Conservation (phyloP, 2,888 invertebrate species). For the Pharmacophagus antenor region DNA sequence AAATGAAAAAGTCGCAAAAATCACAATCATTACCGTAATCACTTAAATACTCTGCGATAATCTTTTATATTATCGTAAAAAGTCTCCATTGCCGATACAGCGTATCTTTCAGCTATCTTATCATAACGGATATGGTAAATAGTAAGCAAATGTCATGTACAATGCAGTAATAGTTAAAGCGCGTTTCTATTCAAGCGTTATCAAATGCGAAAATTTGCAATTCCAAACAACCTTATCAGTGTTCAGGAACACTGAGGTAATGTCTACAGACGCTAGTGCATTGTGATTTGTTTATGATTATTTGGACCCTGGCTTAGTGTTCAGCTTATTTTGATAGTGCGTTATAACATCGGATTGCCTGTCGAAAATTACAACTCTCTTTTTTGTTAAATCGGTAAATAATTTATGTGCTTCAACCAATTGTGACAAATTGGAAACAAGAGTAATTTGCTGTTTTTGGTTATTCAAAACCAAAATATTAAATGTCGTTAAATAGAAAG, state of each 20-base stretch:
- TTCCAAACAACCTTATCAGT: constrained; percentile 47
- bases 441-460: no score
- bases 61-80: constrained; percentile 46
- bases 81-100: constrained; percentile 40
- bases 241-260: constrained; percentile 2
- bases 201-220: constrained; percentile 45
- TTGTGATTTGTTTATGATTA: not conserved
- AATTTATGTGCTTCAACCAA: no score
- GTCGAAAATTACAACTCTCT: no score
- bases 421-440: no score
- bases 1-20: constrained; percentile 31
- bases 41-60: constrained; percentile 43
- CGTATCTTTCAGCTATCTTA: constrained; percentile 47
- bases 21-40: constrained; percentile 34
- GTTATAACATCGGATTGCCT: no score
- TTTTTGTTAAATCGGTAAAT: no score
- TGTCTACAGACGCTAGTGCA: not conserved
- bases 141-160: constrained; percentile 39
- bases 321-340: not conserved
- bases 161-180: constrained; percentile 47
- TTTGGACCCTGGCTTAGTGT: not conserved
- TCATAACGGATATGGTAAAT: constrained; percentile 63
- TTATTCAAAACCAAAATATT: no score
- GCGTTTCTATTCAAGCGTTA: constrained; percentile 22
- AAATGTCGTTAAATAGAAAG: no score